A percentile compares a stretch with the other conserved stretches of the same genome.
Evolutionary conservation across 2,888 invertebrate genomes (phyloP).

Genomic region (Schizaphis graminum): DNA sequence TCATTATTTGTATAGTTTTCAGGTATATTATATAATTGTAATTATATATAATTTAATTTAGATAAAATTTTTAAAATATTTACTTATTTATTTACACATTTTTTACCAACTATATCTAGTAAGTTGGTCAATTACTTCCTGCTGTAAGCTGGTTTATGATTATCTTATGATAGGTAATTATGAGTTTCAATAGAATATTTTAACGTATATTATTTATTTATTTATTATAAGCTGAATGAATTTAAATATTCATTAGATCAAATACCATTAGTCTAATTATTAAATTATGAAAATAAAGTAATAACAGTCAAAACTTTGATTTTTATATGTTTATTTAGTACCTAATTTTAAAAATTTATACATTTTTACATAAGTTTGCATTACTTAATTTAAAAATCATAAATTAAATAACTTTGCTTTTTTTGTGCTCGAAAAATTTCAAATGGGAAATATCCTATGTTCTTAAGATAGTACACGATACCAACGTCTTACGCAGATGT

Average conservation of each 20-base stretch:
- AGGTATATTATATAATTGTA: neutral
- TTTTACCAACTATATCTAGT: neutral
- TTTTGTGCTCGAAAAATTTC: neutral
- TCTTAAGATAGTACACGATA: neutral
- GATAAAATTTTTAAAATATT: neutral
- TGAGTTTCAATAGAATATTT: neutral
- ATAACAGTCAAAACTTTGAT: neutral
- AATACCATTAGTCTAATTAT: neutral
- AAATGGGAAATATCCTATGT: no score
- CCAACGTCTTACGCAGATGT: neutral
- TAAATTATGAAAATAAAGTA: neutral
- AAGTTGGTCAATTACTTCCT: neutral
- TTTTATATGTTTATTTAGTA: neutral
- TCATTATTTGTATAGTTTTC: neutral
- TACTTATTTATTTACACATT: neutral
- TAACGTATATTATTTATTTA: neutral
- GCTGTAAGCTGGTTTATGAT: neutral
- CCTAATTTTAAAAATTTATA: neutral
- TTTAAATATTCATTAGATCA: neutral
- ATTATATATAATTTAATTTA: neutral
- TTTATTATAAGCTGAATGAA: neutral
- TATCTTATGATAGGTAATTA: neutral
- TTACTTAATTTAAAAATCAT: neutral
- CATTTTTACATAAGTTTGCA: neutral
- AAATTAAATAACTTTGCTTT: neutral